These are phyloP conservation scores for Hedychridium roseum DNA, from an alignment of 2,888 invertebrate species.

Conservation along the genomic window DNA sequence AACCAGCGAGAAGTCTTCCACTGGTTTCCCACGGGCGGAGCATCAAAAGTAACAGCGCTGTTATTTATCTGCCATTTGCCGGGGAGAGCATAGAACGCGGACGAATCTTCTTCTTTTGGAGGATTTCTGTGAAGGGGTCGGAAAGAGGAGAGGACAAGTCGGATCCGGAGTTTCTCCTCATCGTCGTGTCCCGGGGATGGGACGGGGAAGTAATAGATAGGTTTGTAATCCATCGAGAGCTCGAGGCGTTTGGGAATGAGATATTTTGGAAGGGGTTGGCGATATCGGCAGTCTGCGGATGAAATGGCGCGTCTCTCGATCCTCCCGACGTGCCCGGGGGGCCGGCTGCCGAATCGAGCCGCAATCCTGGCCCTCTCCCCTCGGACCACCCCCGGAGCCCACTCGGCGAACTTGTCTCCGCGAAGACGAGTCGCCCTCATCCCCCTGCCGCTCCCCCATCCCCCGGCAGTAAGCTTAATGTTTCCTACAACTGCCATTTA, in stretches of 20 bases:
- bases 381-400: slow-evolving; percentile 3
- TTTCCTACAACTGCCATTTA: too few relatives aligned
- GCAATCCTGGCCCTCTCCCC: slow-evolving; percentile 37
- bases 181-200: slow-evolving; percentile 27
- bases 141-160: slow-evolving; percentile 32
- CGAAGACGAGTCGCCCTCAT: slow-evolving; percentile 36
- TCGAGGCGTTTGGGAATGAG: slow-evolving; percentile 62
- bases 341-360: slow-evolving; percentile 58
- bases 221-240: slow-evolving; percentile 63
- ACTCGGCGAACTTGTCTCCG: slow-evolving; percentile 39
- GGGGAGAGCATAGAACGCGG: too few relatives aligned
- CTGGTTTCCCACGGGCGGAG: too few relatives aligned
- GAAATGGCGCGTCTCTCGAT: slow-evolving; percentile 61
- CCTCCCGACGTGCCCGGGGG: slow-evolving; percentile 58
- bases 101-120: slow-evolving; percentile 8
- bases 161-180: slow-evolving; percentile 32
- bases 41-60: too few relatives aligned
- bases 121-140: slow-evolving; percentile 20
- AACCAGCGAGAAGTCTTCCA: too few relatives aligned
- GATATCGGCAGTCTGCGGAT: slow-evolving; percentile 64
- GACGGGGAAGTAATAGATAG: slow-evolving; percentile 64
- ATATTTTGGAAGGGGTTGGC: slow-evolving; percentile 59
- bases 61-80: too few relatives aligned
- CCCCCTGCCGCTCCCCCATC: too few relatives aligned
- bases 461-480: too few relatives aligned